These are phyloP conservation scores for Candidula unifasciata DNA, from an alignment of 2,888 invertebrate genomes.

Conservation along the genomic window DNA sequence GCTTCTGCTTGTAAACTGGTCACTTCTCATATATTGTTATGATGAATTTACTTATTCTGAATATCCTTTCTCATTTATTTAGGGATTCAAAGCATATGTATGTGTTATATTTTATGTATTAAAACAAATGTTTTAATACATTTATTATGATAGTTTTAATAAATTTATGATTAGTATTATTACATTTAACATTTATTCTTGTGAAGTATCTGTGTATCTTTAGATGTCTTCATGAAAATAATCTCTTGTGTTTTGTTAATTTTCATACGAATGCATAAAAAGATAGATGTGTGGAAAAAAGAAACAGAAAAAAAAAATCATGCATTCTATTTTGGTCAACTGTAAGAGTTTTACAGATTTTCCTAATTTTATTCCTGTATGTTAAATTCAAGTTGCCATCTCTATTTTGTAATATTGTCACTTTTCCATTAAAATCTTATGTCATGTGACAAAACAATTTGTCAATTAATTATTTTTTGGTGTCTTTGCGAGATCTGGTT, in stretches of 20 bases:
- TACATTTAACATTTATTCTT: neutral
- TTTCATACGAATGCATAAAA: neutral
- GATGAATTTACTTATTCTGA: constrained; percentile 22
- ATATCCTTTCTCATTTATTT: constrained; percentile 25
- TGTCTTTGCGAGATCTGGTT: neutral
- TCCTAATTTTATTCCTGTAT: constrained; percentile 27
- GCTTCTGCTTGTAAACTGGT: constrained; percentile 40
- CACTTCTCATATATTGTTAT: constrained; percentile 30
- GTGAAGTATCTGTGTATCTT: constrained; percentile 19
- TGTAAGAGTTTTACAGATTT: constrained; percentile 34
- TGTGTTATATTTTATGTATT: neutral
- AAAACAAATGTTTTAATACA: neutral
- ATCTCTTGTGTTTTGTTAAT: constrained; percentile 9
- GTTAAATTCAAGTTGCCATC: constrained; percentile 16
- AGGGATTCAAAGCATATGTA: constrained; percentile 20
- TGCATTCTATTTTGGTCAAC: neutral
- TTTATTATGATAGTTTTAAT: neutral
- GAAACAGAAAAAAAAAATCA: neutral
- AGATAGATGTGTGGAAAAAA: neutral
- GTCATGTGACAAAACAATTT: neutral
- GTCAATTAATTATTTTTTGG: neutral
- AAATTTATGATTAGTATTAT: too few relatives aligned
- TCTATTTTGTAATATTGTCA: constrained; percentile 12
- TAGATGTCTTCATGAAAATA: constrained; percentile 32
- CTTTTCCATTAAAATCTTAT: neutral